Evolutionary conservation across 2,113 vertebrate genomes (phyloP).

Genomic region (Amazona guildingii): DNA sequence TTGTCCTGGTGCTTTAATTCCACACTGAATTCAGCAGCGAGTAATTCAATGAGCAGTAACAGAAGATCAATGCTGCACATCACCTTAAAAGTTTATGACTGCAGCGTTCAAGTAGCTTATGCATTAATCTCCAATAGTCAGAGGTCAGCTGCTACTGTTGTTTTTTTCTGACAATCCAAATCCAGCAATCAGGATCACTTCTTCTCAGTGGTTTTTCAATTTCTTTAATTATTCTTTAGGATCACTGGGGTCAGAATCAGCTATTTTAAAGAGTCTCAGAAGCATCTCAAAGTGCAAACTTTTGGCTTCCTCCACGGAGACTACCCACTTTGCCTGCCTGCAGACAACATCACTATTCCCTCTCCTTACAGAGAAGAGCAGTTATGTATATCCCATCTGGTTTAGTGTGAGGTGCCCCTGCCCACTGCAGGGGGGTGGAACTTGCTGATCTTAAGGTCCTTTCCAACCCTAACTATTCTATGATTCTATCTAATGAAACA

Average conservation of each 20-base stretch:
- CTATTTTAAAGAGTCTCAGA: constrained; percentile 13
- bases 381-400: neutral
- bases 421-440: neutral
- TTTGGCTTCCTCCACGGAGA: neutral
- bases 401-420: neutral
- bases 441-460: neutral
- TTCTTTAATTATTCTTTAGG: constrained; percentile 40
- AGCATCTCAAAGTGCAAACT: neutral
- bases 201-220: neutral
- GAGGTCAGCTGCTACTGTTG: constrained; percentile 16
- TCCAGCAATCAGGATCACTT: neutral
- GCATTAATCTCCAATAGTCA: constrained; percentile 31
- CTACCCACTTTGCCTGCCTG: accelerated
- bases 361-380: neutral
- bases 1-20: constrained; percentile 21
- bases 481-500: neutral
- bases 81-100: constrained; percentile 50
- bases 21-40: constrained; percentile 11
- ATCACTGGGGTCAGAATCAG: constrained; percentile 33
- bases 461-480: neutral
- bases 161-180: constrained; percentile 3
- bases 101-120: constrained; percentile 27
- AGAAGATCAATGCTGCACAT: constrained; percentile 45
- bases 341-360: neutral
- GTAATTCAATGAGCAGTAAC: constrained; percentile 28